Percentiles rank a stretch among this genome's conserved stretches.
Conservation (phyloP, 2,797 vertebrate genomes). For the Xerus rutilus region DNA sequence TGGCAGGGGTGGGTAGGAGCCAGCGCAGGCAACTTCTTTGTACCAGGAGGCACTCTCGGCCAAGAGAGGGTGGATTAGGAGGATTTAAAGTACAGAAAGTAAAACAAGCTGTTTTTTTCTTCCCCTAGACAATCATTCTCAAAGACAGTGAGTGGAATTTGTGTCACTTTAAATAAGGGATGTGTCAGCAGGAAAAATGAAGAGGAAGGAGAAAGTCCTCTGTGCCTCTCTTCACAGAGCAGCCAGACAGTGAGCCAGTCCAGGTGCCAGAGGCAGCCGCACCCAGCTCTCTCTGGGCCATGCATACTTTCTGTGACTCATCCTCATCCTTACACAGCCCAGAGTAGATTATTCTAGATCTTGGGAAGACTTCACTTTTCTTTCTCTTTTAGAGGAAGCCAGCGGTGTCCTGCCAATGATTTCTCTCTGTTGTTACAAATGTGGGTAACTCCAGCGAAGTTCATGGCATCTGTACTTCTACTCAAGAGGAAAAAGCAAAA, state of each 20-base stretch:
- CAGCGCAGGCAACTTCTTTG: slow-evolving; percentile 81
- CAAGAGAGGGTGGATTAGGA: slow-evolving; percentile 82
- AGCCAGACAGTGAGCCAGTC: neutral
- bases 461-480: fast-evolving
- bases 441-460: neutral
- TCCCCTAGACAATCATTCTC: slow-evolving; percentile 65
- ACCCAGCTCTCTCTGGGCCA: neutral
- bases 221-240: neutral
- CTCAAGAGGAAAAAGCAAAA: neutral
- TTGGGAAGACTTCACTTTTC: neutral
- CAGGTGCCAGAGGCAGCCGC: fast-evolving
- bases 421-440: neutral
- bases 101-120: slow-evolving; percentile 52
- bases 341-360: slow-evolving; percentile 14
- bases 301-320: neutral
- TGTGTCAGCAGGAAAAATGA: slow-evolving; percentile 22
- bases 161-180: slow-evolving; percentile 67
- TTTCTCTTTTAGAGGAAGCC: neutral
- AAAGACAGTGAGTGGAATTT: slow-evolving; percentile 71
- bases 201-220: slow-evolving; percentile 29
- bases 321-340: neutral
- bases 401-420: neutral
- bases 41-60: slow-evolving; percentile 76
- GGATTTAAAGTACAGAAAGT: slow-evolving; percentile 81
- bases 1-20: slow-evolving; percentile 72